These are phyloP conservation scores for Keiferia lycopersicella DNA, from an alignment of 2,888 invertebrate genomes.

Conservation along the genomic window DNA sequence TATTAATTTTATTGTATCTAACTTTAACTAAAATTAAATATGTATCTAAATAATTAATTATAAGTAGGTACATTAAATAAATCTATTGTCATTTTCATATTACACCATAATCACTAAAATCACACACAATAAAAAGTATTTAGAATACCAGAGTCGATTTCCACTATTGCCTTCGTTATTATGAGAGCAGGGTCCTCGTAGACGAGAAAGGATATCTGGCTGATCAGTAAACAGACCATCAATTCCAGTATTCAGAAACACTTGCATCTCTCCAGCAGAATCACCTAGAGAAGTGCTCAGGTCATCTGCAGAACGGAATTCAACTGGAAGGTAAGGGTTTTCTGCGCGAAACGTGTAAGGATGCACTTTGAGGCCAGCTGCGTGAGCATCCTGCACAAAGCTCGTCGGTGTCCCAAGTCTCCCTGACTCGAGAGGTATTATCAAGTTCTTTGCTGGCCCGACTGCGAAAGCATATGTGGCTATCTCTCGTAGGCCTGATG, in stretches of 20 bases:
- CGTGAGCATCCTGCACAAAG: slow-evolving; percentile 65
- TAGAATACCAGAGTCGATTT: not conserved
- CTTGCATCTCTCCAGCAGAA: slow-evolving; percentile 56
- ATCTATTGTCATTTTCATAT: no score
- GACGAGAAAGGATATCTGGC: slow-evolving; percentile 57
- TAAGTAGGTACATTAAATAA: no score
- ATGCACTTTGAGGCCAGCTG: slow-evolving; percentile 63
- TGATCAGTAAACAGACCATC: slow-evolving; percentile 72
- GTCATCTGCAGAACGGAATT: slow-evolving; percentile 50
- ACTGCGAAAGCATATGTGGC: slow-evolving; percentile 67
- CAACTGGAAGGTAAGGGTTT: slow-evolving; percentile 61
- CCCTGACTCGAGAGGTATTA: slow-evolving; percentile 61
- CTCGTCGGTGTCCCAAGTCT: slow-evolving; percentile 54
- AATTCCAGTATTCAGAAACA: slow-evolving; percentile 62
- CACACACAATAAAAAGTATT: not conserved
- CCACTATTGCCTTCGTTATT: slow-evolving; percentile 18
- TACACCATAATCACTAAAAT: not conserved
- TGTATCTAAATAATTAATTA: no score
- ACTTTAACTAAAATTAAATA: no score
- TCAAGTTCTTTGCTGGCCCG: slow-evolving; percentile 67
- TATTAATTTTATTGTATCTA: no score
- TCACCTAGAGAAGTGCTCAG: slow-evolving; percentile 52
- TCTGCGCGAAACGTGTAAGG: slow-evolving; percentile 73
- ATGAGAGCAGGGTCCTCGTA: slow-evolving; percentile 41
- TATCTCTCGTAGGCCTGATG: slow-evolving; percentile 60